phyloP scores from a whole-genome alignment of 2,888 invertebrate species.

The Hypomecis atomaria region DNA sequence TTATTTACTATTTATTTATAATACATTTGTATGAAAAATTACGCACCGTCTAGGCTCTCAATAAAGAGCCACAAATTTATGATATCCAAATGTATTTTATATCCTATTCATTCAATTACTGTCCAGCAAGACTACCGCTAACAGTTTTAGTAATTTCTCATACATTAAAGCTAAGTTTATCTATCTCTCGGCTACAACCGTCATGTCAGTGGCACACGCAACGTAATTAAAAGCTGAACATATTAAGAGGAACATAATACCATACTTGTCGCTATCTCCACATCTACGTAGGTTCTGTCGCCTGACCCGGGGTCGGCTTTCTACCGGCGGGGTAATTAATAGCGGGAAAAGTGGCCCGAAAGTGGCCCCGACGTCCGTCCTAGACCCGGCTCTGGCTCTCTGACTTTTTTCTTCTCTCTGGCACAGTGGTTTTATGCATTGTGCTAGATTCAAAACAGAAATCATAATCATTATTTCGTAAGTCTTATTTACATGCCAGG shows the following conservation, averaged over 20 bases:
- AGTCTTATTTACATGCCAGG: no score
- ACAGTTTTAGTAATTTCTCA: neutral
- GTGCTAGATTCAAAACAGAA: no score
- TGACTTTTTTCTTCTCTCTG: no score
- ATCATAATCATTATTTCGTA: no score
- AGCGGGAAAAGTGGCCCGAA: constrained; percentile 24
- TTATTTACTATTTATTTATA: no score
- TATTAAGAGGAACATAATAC: constrained; percentile 17
- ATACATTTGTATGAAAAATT: no score
- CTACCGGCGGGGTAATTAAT: constrained; percentile 71
- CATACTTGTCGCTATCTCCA: constrained; percentile 19
- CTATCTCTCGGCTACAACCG: neutral
- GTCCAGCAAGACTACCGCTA: no score
- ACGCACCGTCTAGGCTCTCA: no score
- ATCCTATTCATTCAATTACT: neutral
- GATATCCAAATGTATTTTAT: no score
- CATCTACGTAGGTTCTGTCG: constrained; percentile 33
- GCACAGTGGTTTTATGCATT: no score
- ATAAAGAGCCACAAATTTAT: no score
- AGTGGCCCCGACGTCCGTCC: constrained; percentile 23
- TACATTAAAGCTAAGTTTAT: neutral
- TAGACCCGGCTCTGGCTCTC: constrained; percentile 23
- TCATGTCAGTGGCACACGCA: constrained; percentile 4
- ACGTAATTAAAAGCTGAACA: constrained; percentile 17
- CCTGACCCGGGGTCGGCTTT: constrained; percentile 73